Evolutionary conservation across 2,113 vertebrate species (phyloP), one percentile per base, ranked within the genome.

Genomic region (Sebastes schlegelii): DNA sequence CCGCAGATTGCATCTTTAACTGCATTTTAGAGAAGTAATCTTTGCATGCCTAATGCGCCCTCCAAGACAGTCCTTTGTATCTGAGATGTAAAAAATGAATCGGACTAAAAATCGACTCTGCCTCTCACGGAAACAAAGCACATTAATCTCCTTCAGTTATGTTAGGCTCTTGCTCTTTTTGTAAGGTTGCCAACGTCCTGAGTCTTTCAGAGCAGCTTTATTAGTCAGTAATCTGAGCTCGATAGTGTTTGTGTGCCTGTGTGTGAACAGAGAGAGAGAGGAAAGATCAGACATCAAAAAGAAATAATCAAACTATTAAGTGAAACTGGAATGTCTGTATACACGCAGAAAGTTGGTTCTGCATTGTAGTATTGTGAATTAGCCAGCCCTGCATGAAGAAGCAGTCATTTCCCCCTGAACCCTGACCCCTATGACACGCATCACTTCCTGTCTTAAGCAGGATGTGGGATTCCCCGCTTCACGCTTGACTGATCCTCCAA

Each of bases 391-490:
- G 14, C 3, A 88, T 82, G 26, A 6, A 82, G 49, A 63, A 49
- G 17, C 87, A 74, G 26, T 77, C 67, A 49, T 77, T 79, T 62
- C 77, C 34, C 48, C 5, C 49, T 63, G 55, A 87, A 48, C 87
- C 70, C 57, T 80, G 85, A 85, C 75, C 87, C 80, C 42, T 63
- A 65, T 74, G 84, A 88, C 74, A 89, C 43, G 73, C 88, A 88
- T 80, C 80, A 79, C 60, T 67, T 88, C 90, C 74, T 84, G 68
- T 89, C 68, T 77, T 66, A 65, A 80, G 81, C 80, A 87, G 85
- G 84, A 91, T 89, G 89, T 80, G 70, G 87, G 87, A 86, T 78
- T 77, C 74, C 90, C 81, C 77, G 34, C 74, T 64, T 21, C 73
- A 73, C 7, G 88, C 86, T 81, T 74, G 77, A 78, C 74, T 84